Conservation (phyloP, 1,140 invertebrate genomes). For the Berghia stephanieae region DNA sequence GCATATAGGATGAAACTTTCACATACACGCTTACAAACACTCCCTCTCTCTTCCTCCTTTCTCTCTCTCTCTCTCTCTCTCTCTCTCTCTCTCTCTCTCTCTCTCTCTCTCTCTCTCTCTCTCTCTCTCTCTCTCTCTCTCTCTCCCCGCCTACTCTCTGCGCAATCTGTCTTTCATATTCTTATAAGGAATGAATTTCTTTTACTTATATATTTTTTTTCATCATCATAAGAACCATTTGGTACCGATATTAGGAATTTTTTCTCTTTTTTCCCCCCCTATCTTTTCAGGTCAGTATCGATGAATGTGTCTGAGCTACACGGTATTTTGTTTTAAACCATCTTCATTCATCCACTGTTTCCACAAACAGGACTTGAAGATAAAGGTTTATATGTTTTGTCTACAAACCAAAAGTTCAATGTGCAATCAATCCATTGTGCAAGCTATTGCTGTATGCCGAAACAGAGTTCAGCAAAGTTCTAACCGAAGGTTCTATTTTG, state of each 20-base stretch:
- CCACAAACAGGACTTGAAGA: too few relatives aligned
- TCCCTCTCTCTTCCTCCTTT: background rate
- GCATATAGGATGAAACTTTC: background rate
- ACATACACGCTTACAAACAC: background rate
- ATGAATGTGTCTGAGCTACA: background rate
- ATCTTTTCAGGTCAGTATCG: background rate
- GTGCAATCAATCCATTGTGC: too few relatives aligned
- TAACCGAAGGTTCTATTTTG: too few relatives aligned
- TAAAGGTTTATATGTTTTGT: too few relatives aligned
- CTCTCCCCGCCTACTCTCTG: background rate
- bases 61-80: background rate
- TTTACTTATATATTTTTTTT: background rate
- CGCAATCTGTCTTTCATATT: background rate
- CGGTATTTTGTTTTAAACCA: background rate
- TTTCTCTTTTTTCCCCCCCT: background rate
- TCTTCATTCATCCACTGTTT: background rate
- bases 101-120: background rate
- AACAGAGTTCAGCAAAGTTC: too few relatives aligned
- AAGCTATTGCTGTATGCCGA: too few relatives aligned
- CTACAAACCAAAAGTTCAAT: too few relatives aligned
- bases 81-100: background rate
- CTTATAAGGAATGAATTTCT: background rate
- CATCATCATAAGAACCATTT: background rate
- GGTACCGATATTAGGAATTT: too few relatives aligned
- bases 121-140: background rate